A percentile compares a stretch with the other conserved stretches of the same genome.
phyloP scores from a whole-genome alignment of 2,888 invertebrate genomes.

The Bursaphelenchus okinawaensis region DNA sequence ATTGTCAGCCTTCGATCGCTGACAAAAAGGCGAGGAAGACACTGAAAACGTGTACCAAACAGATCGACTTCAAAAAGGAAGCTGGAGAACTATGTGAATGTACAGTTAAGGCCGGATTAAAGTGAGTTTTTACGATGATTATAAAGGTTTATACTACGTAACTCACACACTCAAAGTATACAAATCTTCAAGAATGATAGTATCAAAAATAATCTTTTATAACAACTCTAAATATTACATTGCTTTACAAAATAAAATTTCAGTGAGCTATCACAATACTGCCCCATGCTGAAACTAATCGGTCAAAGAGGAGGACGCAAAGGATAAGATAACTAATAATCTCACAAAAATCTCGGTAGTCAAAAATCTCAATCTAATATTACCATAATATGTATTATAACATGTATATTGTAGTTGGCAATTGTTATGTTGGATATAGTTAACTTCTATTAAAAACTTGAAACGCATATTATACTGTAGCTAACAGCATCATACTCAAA shows the following conservation, averaged over 20 bases:
- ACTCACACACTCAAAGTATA: neutral
- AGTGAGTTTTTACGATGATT: constrained; percentile 17
- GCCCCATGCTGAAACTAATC: constrained; percentile 44
- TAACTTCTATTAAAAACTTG: too few relatives aligned
- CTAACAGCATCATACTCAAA: too few relatives aligned
- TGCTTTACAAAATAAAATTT: too few relatives aligned
- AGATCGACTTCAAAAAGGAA: constrained; percentile 49
- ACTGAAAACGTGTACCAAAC: constrained; percentile 39
- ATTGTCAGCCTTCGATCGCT: constrained; percentile 44
- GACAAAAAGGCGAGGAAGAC: constrained; percentile 46
- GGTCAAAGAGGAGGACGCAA: neutral
- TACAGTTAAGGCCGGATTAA: constrained; percentile 46
- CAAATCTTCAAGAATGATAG: neutral
- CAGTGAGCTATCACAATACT: constrained; percentile 44
- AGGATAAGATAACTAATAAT: neutral
- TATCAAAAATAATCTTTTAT: neutral
- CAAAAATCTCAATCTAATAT: neutral
- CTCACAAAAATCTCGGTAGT: neutral
- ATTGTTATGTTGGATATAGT: too few relatives aligned
- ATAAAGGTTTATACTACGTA: neutral
- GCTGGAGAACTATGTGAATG: constrained; percentile 51
- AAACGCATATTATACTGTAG: too few relatives aligned
- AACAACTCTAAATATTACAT: too few relatives aligned
- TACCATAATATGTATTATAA: too few relatives aligned
- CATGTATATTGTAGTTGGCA: too few relatives aligned